phyloP scores from a whole-genome alignment of 2,888 invertebrate species.

The Caenorhabditis sinica region DNA sequence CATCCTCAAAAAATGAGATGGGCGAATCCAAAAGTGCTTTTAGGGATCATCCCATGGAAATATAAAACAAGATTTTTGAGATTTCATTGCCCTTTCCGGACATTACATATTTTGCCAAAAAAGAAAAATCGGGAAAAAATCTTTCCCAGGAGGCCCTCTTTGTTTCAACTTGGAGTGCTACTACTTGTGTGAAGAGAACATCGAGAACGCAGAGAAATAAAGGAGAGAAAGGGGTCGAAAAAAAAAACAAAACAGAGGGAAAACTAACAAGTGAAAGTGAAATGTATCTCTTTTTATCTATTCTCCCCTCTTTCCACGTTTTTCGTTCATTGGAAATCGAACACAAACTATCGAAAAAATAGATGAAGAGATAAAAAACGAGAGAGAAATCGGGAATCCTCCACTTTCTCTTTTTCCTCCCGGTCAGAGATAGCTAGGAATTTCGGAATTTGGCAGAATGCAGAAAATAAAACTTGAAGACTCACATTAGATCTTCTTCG shows the following conservation, averaged over 20 bases:
- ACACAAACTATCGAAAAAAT: constrained; percentile 11
- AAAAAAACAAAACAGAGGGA: constrained; percentile 7
- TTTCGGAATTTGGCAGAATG: not conserved
- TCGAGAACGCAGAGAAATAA: constrained; percentile 35
- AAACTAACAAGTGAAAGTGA: constrained; percentile 31
- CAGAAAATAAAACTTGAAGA: constrained; percentile 4
- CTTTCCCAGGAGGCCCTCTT: not conserved
- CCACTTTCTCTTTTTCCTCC: not conserved
- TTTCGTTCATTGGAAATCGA: not conserved
- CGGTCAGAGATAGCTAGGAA: not conserved
- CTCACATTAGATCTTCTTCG: constrained; percentile 84
- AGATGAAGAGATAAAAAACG: constrained; percentile 18
- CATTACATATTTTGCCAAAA: no score
- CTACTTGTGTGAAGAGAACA: not conserved
- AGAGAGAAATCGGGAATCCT: constrained; percentile 6
- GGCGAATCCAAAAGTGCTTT: no score
- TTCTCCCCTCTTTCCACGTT: constrained; percentile 4
- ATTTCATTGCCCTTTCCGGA: not conserved
- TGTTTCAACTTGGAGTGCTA: constrained; percentile 24
- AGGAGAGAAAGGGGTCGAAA: not conserved
- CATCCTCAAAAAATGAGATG: no score
- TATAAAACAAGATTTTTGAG: not conserved
- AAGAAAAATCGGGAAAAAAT: not conserved
- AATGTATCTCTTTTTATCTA: constrained; percentile 30
- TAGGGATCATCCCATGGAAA: no score